A percentile compares a stretch with the other conserved stretches of the same genome.
Evolutionary conservation across 1,140 invertebrate species (phyloP).

Genomic region (Ridgeia piscesae): DNA sequence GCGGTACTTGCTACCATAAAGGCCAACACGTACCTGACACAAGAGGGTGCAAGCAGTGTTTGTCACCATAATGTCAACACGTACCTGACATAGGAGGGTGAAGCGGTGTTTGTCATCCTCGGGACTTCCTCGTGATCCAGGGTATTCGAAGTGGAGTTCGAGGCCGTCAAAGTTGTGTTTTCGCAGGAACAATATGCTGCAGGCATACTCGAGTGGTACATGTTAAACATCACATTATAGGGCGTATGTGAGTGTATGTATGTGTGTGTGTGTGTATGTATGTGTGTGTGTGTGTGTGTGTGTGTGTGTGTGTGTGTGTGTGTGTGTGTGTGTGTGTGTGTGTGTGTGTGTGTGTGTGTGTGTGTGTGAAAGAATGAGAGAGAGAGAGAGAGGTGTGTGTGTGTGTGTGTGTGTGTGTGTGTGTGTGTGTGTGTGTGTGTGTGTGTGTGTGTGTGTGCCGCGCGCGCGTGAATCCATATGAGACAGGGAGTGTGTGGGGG

Average conservation of each 20-base stretch:
- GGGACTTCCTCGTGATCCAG: slow-evolving; percentile 67
- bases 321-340: background rate
- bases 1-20: background rate
- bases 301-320: background rate
- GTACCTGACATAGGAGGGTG: slow-evolving; percentile 34
- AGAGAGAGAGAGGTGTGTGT: too few relatives aligned
- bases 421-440: background rate
- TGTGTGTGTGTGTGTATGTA: background rate
- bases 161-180: slow-evolving; percentile 91
- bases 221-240: too few relatives aligned
- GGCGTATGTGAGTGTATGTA: too few relatives aligned
- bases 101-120: slow-evolving; percentile 70
- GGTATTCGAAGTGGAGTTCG: slow-evolving; percentile 93
- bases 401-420: too few relatives aligned
- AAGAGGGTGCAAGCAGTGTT: slow-evolving; percentile 47
- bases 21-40: background rate
- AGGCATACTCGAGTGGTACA: too few relatives aligned
- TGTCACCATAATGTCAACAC: slow-evolving; percentile 67
- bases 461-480: too few relatives aligned
- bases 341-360: background rate
- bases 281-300: background rate
- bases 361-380: too few relatives aligned
- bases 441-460: background rate
- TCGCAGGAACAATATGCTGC: slow-evolving; percentile 79
- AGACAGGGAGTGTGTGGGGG: background rate